Percentiles rank a stretch among this genome's conserved stretches.
Evolutionary conservation across 2,113 vertebrate species (phyloP).

Genomic region (Carassius carassius): DNA sequence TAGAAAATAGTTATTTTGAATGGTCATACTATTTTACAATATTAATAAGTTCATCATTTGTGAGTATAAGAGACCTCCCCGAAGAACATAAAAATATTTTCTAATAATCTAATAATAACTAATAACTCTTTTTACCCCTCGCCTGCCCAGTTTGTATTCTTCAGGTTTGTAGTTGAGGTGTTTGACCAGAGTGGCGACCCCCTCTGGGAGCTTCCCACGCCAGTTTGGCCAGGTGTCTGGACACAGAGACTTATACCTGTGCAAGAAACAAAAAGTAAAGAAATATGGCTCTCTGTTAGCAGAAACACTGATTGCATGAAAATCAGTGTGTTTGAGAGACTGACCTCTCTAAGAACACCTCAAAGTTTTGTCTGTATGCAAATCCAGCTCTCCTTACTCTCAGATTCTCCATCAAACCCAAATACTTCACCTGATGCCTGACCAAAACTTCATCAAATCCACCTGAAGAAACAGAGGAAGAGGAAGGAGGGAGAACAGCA

Average conservation of each 20-base stretch:
- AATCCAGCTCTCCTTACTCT: conserved; percentile 93
- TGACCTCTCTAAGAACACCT: conserved; percentile 92
- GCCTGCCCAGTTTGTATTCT: conserved; percentile 98
- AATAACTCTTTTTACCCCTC: neutral
- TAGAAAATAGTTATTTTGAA: no score
- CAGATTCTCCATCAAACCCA: conserved; percentile 97
- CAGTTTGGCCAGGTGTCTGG: conserved; percentile 83
- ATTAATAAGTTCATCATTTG: no score
- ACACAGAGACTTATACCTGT: conserved; percentile 86
- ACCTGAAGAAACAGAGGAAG: conserved; percentile 69
- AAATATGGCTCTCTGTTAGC: neutral
- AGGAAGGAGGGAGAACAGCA: neutral
- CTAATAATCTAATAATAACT: no score
- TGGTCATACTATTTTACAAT: no score
- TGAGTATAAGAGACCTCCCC: no score
- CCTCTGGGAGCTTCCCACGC: conserved; percentile 84
- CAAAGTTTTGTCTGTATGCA: conserved; percentile 91
- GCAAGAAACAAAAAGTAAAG: neutral
- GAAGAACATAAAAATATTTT: no score
- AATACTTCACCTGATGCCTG: conserved; percentile 95
- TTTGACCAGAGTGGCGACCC: conserved; percentile 86
- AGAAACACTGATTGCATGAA: neutral
- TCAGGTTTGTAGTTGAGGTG: conserved; percentile 93
- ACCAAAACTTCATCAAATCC: conserved; percentile 94
- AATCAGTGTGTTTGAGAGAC: neutral